Percentiles rank a stretch among this genome's conserved stretches.
Conservation (phyloP, 2,113 vertebrate species). For the Asarcornis scutulata region DNA sequence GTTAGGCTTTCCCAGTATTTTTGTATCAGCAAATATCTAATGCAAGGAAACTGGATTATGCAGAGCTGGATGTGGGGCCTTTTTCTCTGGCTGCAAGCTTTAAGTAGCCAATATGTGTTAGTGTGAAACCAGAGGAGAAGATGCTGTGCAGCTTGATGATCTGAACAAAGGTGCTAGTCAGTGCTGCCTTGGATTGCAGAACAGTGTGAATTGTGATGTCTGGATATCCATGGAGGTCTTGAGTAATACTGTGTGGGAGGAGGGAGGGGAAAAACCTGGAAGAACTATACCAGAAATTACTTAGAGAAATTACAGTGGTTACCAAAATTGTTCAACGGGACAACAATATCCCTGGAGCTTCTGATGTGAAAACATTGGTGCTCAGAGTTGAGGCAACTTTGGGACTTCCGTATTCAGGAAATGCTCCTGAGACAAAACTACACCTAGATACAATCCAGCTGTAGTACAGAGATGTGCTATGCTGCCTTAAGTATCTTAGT, state of each 20-base stretch:
- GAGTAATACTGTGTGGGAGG: neutral
- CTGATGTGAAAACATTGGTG: neutral
- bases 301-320: neutral
- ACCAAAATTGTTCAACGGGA: neutral
- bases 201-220: neutral
- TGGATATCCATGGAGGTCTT: neutral
- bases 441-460: neutral
- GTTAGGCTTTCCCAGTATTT: neutral
- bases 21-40: neutral
- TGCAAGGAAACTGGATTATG: neutral
- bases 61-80: neutral
- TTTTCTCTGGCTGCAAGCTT: neutral
- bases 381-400: neutral
- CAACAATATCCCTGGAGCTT: neutral
- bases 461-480: fast-evolving
- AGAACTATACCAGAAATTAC: neutral
- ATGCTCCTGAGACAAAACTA: neutral
- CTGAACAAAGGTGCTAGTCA: neutral
- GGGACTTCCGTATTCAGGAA: neutral
- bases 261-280: neutral
- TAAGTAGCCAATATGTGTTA: neutral
- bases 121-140: neutral
- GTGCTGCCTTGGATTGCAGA: neutral
- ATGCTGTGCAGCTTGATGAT: neutral
- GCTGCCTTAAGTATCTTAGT: neutral